Evolutionary conservation across 2,888 invertebrate genomes (phyloP).

Genomic region (Byasa hedistus): DNA sequence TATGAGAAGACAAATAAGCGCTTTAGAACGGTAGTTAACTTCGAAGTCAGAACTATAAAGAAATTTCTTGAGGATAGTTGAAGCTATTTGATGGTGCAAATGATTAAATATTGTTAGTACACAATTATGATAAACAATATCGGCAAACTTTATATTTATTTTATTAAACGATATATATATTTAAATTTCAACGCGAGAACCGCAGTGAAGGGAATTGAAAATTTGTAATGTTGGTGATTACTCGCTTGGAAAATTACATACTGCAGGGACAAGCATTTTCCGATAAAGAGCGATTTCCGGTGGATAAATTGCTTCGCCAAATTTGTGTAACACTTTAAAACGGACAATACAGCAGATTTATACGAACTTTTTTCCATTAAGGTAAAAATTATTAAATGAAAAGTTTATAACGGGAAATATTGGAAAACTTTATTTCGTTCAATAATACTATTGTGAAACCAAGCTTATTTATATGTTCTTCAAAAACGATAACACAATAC

Average conservation of each 20-base stretch:
- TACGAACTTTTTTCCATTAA: neutral
- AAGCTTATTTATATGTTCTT: too few species aligned
- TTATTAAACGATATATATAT: neutral
- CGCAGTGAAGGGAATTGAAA: conserved; percentile 38
- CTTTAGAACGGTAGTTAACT: too few species aligned
- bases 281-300: conserved; percentile 25
- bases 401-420: neutral
- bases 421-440: too few species aligned
- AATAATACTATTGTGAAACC: too few species aligned
- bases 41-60: too few species aligned
- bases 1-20: too few species aligned
- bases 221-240: conserved; percentile 38
- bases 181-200: conserved; percentile 14
- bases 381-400: neutral
- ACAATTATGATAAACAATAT: neutral
- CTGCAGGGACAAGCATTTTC: conserved; percentile 30
- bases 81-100: too few species aligned
- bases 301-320: conserved; percentile 22
- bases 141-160: neutral
- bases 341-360: neutral
- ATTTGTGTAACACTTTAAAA: conserved; percentile 20
- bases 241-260: conserved; percentile 40
- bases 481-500: too few species aligned
- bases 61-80: too few species aligned
- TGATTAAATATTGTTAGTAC: too few species aligned